Base-by-base conservation (phyloP, 2,888 invertebrate genomes). In the Hedya salicella region DNA sequence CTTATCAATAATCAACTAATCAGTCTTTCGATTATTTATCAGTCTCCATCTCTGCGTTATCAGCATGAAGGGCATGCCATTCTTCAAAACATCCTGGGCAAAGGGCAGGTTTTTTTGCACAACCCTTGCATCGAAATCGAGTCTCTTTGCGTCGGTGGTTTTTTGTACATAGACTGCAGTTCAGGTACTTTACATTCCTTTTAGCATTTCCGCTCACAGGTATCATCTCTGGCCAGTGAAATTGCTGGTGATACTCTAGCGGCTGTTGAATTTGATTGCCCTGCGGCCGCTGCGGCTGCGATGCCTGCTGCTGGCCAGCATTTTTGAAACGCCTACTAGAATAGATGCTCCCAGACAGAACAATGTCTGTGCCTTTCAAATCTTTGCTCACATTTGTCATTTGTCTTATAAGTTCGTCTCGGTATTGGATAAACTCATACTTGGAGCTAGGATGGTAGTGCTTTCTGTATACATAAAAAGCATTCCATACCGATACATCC, bases 21-120 rank as follows among this genome's bases (percentile, higher is more conserved):
- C n/a, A n/a, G n/a, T n/a, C n/a, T n/a, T n/a, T n/a, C n/a, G n/a
- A n/a, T n/a, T n/a, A n/a, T n/a, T n/a, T n/a, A n/a, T n/a, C n/a
- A n/a, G n/a, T n/a, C n/a, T n/a, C n/a, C n/a, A n/a, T n/a, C n/a
- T n/a, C n/a, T n/a, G n/a, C n/a, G n/a, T n/a, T n/a, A n/a, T n/a
- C n/a, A n/a, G n/a, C n/a, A n/a, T n/a, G n/a, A n/a, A n/a, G n/a
- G n/a, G n/a, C n/a, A 61, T 62, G 61, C 61, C 61, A 62, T 30
- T 36, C 25, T 62, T 62, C 61, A 13, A 62, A 62, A 52, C 61
- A 62, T 14, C 40, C 42, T 61, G 61, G 61, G 16, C 61, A 61
- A 9, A 61, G 11, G 1, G 61, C 44, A 8, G 61, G 61, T 16
- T 36, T 21, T 25, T 49, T 49, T 2, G 40, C 39, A 52, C 61